phyloP scores from a whole-genome alignment of 2,113 vertebrate genomes.

The Fulica atra region DNA sequence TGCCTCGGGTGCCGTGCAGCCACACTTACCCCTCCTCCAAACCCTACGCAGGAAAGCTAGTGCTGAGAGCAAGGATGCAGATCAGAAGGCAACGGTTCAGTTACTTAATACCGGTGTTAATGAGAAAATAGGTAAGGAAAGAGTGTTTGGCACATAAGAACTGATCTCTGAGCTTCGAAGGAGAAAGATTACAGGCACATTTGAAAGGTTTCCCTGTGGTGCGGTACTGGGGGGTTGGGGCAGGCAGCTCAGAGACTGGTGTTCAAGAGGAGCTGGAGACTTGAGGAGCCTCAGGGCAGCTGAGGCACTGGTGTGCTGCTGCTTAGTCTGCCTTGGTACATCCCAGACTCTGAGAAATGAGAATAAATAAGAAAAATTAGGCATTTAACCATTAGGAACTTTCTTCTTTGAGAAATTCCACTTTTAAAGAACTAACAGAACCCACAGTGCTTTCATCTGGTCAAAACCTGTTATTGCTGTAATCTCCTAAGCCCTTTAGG shows the following conservation, averaged over 20 bases:
- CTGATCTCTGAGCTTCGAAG: not conserved
- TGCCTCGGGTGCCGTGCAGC: not conserved
- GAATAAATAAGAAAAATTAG: not conserved
- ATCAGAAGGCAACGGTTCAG: not conserved
- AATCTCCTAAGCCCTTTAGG: not conserved
- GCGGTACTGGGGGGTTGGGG: not conserved
- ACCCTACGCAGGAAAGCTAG: not conserved
- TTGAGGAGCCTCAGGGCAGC: not conserved
- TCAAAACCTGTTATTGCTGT: not conserved
- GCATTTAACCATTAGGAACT: rapidly evolving
- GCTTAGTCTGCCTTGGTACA: not conserved
- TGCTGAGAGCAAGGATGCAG: not conserved
- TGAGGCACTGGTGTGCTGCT: not conserved
- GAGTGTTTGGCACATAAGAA: not conserved
- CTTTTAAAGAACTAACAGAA: not conserved
- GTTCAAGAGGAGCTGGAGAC: rapidly evolving
- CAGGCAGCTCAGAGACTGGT: not conserved
- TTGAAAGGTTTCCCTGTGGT: not conserved
- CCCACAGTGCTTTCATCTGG: not conserved
- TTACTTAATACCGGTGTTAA: not conserved
- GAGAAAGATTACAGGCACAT: rapidly evolving
- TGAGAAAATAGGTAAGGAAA: not conserved
- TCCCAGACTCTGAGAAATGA: not conserved
- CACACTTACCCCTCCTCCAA: not conserved
- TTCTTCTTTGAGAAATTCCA: not conserved